Percentiles rank a stretch among this genome's conserved stretches.
phyloP scores from a whole-genome alignment of 30 jellyfish, hydroid and myxozoan species.

The Pelagia noctiluca region DNA sequence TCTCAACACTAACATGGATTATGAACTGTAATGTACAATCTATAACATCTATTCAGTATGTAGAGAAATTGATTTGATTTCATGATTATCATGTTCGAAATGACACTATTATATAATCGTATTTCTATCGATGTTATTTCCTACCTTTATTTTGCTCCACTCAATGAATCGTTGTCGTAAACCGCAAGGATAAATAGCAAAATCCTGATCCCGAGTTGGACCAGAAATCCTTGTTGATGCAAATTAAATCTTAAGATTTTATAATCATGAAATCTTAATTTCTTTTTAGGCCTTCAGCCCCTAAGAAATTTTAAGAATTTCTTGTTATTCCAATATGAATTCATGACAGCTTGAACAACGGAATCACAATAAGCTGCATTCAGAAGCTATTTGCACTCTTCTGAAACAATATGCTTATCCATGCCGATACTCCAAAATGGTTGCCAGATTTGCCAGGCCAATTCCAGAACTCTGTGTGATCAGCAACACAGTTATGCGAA shows the following conservation, averaged over 20 bases:
- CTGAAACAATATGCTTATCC: too few species aligned
- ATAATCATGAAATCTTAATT: neutral
- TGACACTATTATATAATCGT: neutral
- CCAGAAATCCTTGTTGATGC: constrained; percentile 2
- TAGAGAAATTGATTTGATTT: neutral
- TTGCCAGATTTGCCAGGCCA: too few species aligned
- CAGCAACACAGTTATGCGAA: too few species aligned
- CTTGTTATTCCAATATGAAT: too few species aligned
- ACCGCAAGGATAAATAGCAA: neutral
- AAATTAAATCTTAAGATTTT: neutral
- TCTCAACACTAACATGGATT: neutral
- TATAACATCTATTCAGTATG: too few species aligned
- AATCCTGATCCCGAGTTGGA: neutral
- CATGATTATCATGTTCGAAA: neutral
- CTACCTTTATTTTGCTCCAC: neutral
- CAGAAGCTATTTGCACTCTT: too few species aligned
- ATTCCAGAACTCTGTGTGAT: too few species aligned
- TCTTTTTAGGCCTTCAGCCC: constrained; percentile 1
- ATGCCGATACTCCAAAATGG: too few species aligned
- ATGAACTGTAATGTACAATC: too few species aligned
- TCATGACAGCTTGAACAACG: too few species aligned
- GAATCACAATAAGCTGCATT: too few species aligned
- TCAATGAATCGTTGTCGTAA: neutral
- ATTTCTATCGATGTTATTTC: neutral
- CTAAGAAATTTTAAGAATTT: neutral